Conservation (phyloP, 2,113 vertebrate species). For the Smithornis capensis region DNA sequence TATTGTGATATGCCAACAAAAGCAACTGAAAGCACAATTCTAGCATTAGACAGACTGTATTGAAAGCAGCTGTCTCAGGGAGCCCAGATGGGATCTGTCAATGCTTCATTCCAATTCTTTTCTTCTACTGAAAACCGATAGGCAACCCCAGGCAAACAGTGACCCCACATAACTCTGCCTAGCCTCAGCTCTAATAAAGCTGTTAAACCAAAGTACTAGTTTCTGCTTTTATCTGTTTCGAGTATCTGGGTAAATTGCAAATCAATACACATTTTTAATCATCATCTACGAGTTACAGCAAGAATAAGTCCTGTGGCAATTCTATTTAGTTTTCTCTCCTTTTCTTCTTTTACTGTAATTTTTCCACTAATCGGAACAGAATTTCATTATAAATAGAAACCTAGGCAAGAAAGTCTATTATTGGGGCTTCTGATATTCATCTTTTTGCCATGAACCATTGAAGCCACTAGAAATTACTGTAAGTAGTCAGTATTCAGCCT, state of each 20-base stretch:
- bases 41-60: constrained; percentile 37
- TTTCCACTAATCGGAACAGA: not conserved
- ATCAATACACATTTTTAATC: constrained; percentile 58
- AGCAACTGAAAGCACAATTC: constrained; percentile 45
- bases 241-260: constrained; percentile 28
- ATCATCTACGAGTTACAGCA: constrained; percentile 16
- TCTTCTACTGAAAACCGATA: constrained; percentile 55
- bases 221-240: constrained; percentile 44
- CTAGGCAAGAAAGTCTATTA: constrained; percentile 39
- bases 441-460: constrained; percentile 36
- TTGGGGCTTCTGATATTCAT: constrained; percentile 33
- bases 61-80: constrained; percentile 45
- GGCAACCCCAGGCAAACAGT: constrained; percentile 44
- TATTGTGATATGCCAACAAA: constrained; percentile 52
- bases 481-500: constrained; percentile 48
- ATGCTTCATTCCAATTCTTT: constrained; percentile 56
- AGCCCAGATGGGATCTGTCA: constrained; percentile 63
- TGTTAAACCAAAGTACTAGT: constrained; percentile 29
- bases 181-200: constrained; percentile 38
- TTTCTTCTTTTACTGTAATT: constrained; percentile 4
- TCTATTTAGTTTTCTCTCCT: not conserved
- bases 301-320: constrained; percentile 38
- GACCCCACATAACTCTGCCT: constrained; percentile 43
- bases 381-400: constrained; percentile 45
- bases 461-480: constrained; percentile 48